A percentile compares a stretch with the other conserved stretches of the same genome.
phyloP scores from a whole-genome alignment of 1,140 invertebrate species.

The honey bee (Apis mellifera) region DNA sequence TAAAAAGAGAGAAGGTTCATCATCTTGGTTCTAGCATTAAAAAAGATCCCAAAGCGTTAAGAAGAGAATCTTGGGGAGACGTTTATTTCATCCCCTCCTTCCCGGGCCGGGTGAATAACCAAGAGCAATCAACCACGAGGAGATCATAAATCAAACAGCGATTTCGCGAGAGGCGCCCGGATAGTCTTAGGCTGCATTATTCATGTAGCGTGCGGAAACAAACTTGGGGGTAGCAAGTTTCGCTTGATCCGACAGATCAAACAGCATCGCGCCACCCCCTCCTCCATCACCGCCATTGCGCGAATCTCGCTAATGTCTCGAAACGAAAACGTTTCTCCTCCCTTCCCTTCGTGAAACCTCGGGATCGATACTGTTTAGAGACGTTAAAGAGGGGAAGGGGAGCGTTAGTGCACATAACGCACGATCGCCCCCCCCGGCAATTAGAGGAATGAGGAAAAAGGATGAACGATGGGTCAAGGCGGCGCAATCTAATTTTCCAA shows the following conservation, averaged over 20 bases:
- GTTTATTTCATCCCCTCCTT: background rate
- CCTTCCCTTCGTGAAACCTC: no score
- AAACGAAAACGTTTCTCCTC: background rate
- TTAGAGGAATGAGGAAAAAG: conserved; percentile 58
- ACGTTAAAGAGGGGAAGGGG: background rate
- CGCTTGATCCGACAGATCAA: conserved; percentile 23
- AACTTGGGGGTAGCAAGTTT: conserved; percentile 11
- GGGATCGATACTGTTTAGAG: conserved; percentile 3
- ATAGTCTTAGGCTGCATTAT: conserved; percentile 24
- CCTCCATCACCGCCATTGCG: background rate
- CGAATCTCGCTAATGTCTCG: conserved; percentile 6
- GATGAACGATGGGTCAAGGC: conserved; percentile 64
- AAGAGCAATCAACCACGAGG: background rate
- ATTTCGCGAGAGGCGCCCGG: conserved; percentile 1
- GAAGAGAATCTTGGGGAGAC: background rate
- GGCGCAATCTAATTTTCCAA: conserved; percentile 63
- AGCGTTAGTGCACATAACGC: background rate
- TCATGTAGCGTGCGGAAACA: conserved; percentile 18
- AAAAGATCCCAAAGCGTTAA: background rate
- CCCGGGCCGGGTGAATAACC: background rate
- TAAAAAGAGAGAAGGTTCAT: no score
- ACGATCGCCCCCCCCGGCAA: conserved; percentile 45
- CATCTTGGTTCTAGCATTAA: no score
- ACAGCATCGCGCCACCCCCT: background rate
- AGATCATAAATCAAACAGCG: conserved; percentile 31